Conservation (phyloP, 1,140 invertebrate genomes). For the Drosophila saltans region DNA sequence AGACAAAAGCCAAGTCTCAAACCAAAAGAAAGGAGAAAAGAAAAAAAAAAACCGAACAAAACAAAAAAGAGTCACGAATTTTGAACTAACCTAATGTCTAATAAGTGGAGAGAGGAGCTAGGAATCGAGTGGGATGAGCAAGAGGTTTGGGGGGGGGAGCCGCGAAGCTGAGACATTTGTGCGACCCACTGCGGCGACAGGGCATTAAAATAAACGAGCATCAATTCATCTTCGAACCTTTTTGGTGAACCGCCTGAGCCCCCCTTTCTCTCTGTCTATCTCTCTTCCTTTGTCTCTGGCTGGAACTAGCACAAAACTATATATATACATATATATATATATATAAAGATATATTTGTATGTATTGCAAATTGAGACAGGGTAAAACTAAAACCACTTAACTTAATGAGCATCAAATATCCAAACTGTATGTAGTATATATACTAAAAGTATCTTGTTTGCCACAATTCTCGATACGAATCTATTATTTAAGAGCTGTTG, state of each 20-base stretch:
- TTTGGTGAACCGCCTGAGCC: slow-evolving; percentile 62
- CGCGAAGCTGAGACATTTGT: slow-evolving; percentile 29
- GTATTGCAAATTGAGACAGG: slow-evolving; percentile 58
- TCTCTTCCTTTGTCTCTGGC: background rate
- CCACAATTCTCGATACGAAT: slow-evolving; percentile 80
- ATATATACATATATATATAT: background rate
- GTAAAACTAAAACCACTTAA: slow-evolving; percentile 78
- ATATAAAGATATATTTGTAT: slow-evolving; percentile 26
- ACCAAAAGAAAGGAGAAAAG: background rate
- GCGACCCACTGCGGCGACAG: slow-evolving; percentile 82
- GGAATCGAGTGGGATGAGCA: too few relatives aligned
- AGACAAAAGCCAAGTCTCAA: slow-evolving; percentile 56
- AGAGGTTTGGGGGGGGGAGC: background rate
- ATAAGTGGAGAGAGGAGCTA: slow-evolving; percentile 34
- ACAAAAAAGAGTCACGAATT: slow-evolving; percentile 67
- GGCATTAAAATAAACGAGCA: slow-evolving; percentile 81
- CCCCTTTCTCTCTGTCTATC: background rate
- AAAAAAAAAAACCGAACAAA: slow-evolving; percentile 21
- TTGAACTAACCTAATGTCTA: slow-evolving; percentile 64
- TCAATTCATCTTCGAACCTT: slow-evolving; percentile 79
- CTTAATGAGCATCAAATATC: slow-evolving; percentile 82
- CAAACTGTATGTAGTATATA: slow-evolving; percentile 26
- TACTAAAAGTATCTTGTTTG: slow-evolving; percentile 43
- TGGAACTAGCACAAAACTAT: slow-evolving; percentile 18
- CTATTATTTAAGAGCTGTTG: slow-evolving; percentile 75